Percentiles rank a stretch among this genome's conserved stretches.
phyloP scores from a whole-genome alignment of 2,113 vertebrate species.

The Lontra canadensis region DNA sequence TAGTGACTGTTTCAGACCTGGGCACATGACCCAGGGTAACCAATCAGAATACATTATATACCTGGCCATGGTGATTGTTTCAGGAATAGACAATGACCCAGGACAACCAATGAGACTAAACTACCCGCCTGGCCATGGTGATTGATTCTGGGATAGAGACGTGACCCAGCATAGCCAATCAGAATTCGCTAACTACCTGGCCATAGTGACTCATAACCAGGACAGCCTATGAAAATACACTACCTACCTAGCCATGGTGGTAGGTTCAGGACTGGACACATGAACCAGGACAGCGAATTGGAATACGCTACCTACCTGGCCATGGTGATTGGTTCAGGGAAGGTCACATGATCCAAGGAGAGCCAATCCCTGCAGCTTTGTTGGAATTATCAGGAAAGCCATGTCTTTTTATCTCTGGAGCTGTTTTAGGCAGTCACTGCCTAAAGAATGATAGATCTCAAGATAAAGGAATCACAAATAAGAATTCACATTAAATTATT shows the following conservation, averaged over 20 bases:
- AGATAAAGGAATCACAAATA: not conserved
- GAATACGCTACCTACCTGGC: not conserved
- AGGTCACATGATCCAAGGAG: not conserved
- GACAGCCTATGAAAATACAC: not conserved
- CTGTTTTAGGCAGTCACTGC: not conserved
- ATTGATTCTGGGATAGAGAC: too few species aligned
- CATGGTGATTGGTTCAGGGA: not conserved
- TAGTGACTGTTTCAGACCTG: not conserved
- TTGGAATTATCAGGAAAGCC: not conserved
- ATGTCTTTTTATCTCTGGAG: not conserved
- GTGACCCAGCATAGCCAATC: too few species aligned
- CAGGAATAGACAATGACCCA: not conserved
- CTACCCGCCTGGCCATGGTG: too few species aligned
- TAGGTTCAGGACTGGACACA: not conserved
- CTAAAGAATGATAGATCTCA: not conserved
- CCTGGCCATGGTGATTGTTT: not conserved
- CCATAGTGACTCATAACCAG: too few species aligned
- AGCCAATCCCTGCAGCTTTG: not conserved
- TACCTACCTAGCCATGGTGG: not conserved
- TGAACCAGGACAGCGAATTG: not conserved
- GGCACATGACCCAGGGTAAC: too few species aligned
- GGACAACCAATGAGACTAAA: too few species aligned
- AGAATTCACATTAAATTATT: slow-evolving; percentile 28
- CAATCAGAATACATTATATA: not conserved
- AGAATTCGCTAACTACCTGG: too few species aligned